Evolutionary conservation across 1,140 invertebrate genomes (phyloP).

Genomic region (Sogatella furcifera): DNA sequence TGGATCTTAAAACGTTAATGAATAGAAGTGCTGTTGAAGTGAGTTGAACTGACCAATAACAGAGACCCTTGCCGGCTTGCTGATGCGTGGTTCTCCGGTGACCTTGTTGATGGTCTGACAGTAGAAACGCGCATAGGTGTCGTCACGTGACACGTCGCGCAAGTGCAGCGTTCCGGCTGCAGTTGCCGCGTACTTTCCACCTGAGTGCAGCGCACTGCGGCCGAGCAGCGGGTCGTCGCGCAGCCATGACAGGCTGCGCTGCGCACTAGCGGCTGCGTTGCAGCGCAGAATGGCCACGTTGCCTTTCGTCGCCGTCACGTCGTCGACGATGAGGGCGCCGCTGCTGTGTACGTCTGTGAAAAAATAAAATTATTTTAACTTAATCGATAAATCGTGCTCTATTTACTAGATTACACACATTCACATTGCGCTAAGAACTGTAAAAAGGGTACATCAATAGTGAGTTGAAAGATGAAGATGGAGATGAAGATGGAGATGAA

Average conservation of each 20-base stretch:
- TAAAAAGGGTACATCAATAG: no score
- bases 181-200: conserved; percentile 36
- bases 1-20: not conserved
- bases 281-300: conserved; percentile 41
- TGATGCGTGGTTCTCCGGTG: conserved; percentile 56
- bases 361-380: no score
- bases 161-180: conserved; percentile 60
- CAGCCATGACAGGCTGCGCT: conserved; percentile 29
- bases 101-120: conserved; percentile 61
- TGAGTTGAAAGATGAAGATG: no score
- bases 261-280: conserved; percentile 6
- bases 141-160: conserved; percentile 50
- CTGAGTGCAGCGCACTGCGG: conserved; percentile 19
- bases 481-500: no score
- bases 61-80: conserved; percentile 52
- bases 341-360: conserved; percentile 33
- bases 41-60: conserved; percentile 47
- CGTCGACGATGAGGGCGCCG: conserved; percentile 35
- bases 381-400: no score
- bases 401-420: no score
- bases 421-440: no score
- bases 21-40: not conserved
- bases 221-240: conserved; percentile 25
- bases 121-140: conserved; percentile 53
- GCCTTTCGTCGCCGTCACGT: conserved; percentile 35